These are phyloP conservation scores for Rhinatrema bivittatum DNA, from an alignment of 2,797 vertebrate genomes.

Conservation along the genomic window DNA sequence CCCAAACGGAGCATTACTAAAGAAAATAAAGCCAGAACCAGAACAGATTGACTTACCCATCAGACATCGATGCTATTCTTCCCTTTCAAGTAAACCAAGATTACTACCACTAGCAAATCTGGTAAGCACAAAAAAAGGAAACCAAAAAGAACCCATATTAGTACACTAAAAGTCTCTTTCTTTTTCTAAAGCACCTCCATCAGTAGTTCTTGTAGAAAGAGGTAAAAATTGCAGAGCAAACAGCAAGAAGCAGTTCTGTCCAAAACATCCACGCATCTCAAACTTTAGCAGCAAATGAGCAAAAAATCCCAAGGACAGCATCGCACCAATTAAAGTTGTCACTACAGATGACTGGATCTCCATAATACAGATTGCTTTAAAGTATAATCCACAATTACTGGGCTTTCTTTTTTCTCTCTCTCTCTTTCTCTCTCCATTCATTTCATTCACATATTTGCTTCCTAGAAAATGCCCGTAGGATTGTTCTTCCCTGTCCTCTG, in stretches of 20 bases:
- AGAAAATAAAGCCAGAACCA: too few species aligned
- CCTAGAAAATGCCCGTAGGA: conserved; percentile 2
- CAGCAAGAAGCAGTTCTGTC: conserved; percentile 47
- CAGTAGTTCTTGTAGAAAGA: conserved; percentile 35
- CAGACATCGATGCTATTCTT: conserved; percentile 33
- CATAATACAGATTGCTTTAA: conserved; percentile 50
- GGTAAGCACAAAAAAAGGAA: conserved; percentile 34
- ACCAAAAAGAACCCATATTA: conserved; percentile 42
- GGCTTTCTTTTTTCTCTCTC: conserved; percentile 25
- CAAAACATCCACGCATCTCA: conserved; percentile 48
- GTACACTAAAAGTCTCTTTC: conserved; percentile 37
- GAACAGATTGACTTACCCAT: too few species aligned
- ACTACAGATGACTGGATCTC: conserved; percentile 46
- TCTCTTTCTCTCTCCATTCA: conserved; percentile 40
- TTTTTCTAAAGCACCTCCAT: conserved; percentile 38
- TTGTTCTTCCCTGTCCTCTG: conserved; percentile 4
- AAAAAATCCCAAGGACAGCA: conserved; percentile 54
- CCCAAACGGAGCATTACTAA: too few species aligned
- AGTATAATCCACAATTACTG: conserved; percentile 49
- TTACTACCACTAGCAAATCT: conserved; percentile 42
- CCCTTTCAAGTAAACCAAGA: conserved; percentile 28
- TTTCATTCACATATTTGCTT: conserved; percentile 64
- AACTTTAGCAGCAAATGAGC: conserved; percentile 41
- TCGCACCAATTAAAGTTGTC: conserved; percentile 53
- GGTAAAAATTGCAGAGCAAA: conserved; percentile 38